Evolutionary conservation across 2,888 invertebrate species (phyloP).

Genomic region (Capitulum mitella): DNA sequence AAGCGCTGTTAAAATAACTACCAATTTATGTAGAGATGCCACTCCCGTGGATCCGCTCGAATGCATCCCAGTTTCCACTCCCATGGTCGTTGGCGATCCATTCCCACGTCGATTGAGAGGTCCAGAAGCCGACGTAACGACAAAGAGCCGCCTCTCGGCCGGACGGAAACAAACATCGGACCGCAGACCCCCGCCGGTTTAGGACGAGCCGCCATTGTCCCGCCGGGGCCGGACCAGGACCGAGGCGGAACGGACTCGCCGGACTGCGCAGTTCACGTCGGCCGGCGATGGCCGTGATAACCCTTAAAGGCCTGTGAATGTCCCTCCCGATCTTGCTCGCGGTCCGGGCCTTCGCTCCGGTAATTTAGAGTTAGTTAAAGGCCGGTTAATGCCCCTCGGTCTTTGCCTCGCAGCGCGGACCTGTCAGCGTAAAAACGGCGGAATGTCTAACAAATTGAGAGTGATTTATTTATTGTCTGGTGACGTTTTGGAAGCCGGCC

Average conservation of each 20-base stretch:
- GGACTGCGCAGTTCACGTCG: neutral
- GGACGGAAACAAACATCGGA: neutral
- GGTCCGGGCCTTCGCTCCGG: neutral
- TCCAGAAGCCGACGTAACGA: neutral
- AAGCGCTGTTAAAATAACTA: no score
- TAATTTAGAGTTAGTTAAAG: conserved; percentile 4
- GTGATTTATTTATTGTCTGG: conserved; percentile 20
- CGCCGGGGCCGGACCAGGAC: neutral
- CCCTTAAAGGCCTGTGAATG: neutral
- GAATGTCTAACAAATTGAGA: conserved; percentile 16
- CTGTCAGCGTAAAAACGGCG: conserved; percentile 4
- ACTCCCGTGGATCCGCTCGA: no score
- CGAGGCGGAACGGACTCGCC: neutral
- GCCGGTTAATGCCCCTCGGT: neutral
- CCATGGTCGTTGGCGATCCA: neutral
- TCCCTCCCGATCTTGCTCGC: neutral
- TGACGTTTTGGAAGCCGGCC: neutral
- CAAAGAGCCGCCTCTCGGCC: neutral
- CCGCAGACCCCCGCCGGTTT: neutral
- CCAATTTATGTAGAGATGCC: no score
- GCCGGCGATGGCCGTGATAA: neutral
- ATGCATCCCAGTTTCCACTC: neutral
- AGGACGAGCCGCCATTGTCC: neutral
- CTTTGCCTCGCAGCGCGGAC: neutral
- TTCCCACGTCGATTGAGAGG: neutral